Percentiles rank a stretch among this genome's conserved stretches.
Evolutionary conservation across 2,888 invertebrate species (phyloP).

Genomic region (Drosophila ochracea): DNA sequence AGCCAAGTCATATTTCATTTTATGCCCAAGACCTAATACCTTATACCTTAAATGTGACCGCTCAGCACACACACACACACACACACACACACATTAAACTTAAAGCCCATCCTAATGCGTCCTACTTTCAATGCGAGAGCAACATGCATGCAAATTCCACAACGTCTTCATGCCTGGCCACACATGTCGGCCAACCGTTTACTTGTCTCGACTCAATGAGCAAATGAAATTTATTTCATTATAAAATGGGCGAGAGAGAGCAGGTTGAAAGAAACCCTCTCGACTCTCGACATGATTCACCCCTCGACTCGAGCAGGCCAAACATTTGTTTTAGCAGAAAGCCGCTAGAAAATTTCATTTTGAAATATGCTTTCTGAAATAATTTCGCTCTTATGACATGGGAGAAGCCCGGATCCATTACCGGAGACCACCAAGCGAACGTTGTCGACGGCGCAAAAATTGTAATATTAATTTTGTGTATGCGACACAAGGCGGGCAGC

Average conservation of each 20-base stretch:
- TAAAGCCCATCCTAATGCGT: constrained; percentile 70
- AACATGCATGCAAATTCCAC: constrained; percentile 75
- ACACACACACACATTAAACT: constrained; percentile 33
- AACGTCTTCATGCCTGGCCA: constrained; percentile 77
- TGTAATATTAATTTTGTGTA: constrained; percentile 80
- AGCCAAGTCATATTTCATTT: constrained; percentile 77
- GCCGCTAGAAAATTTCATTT: constrained; percentile 80
- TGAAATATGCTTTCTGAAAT: constrained; percentile 78
- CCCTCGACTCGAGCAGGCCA: constrained; percentile 46
- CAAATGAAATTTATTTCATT: constrained; percentile 80
- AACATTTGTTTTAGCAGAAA: constrained; percentile 76
- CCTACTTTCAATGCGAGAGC: constrained; percentile 41
- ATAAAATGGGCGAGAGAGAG: constrained; percentile 56
- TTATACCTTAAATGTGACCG: constrained; percentile 68
- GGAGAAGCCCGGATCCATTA: constrained; percentile 36
- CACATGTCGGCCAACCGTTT: constrained; percentile 69
- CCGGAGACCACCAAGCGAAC: constrained; percentile 24
- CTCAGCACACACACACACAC: constrained; percentile 15
- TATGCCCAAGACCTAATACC: constrained; percentile 71
- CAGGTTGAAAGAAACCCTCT: neutral
- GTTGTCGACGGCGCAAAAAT: constrained; percentile 63
- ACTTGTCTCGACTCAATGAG: constrained; percentile 73
- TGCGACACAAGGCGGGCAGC: constrained; percentile 22
- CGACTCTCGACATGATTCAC: constrained; percentile 12
- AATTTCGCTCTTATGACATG: constrained; percentile 72